A percentile compares a stretch with the other conserved stretches of the same genome.
Conservation (phyloP, 2,888 invertebrate genomes). For the Hypolimnas misippus region DNA sequence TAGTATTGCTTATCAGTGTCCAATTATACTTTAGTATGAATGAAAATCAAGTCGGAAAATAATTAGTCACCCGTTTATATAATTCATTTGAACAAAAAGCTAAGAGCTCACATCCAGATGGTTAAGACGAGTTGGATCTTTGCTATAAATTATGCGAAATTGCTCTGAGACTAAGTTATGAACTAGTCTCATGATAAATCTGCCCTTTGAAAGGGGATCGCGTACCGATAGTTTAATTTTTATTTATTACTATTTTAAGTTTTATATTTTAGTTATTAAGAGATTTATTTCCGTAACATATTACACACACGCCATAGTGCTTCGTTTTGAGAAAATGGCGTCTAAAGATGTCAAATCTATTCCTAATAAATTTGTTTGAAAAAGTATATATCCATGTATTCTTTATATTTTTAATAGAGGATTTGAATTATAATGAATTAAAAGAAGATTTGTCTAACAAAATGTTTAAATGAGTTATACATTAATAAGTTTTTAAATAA, state of each 20-base stretch:
- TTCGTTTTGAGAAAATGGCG: too few species aligned
- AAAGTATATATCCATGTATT: too few species aligned
- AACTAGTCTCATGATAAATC: constrained; percentile 26
- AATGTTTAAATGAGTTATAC: too few species aligned
- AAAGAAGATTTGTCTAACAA: too few species aligned
- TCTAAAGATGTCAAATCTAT: too few species aligned
- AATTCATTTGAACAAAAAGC: constrained; percentile 38
- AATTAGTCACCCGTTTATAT: constrained; percentile 19
- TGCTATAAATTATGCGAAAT: constrained; percentile 31
- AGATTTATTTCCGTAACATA: background rate
- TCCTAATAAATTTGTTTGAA: too few species aligned
- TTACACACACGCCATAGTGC: too few species aligned
- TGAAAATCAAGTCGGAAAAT: background rate
- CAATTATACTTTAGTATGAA: too few species aligned
- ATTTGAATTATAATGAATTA: too few species aligned
- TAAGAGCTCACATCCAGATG: constrained; percentile 39
- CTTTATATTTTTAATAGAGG: too few species aligned
- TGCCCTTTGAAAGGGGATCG: constrained; percentile 7
- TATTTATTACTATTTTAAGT: background rate
- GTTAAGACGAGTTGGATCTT: constrained; percentile 34
- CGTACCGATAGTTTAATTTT: background rate
- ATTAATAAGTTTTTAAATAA: too few species aligned
- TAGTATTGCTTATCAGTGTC: too few species aligned
- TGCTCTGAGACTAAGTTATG: constrained; percentile 32
- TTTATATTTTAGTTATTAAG: background rate